Evolutionary conservation across 2,888 invertebrate genomes (phyloP).

Genomic region (Mesorhabditis belari): DNA sequence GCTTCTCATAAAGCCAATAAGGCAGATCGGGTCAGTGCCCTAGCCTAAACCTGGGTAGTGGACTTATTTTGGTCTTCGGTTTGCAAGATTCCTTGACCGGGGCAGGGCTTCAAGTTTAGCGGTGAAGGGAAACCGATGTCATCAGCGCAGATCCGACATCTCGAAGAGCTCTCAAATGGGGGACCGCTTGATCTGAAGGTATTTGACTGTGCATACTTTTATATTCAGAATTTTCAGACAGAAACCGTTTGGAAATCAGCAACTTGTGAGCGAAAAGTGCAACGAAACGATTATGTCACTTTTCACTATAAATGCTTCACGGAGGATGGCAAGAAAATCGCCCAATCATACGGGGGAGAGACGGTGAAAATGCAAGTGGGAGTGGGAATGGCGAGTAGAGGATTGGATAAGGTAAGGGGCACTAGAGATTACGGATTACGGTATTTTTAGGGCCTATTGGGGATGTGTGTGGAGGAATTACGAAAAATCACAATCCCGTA

Average conservation of each 20-base stretch:
- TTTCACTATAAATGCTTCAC: conserved; percentile 51
- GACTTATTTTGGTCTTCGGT: no score
- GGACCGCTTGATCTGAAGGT: conserved; percentile 52
- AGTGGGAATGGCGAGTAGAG: conserved; percentile 51
- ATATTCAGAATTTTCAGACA: conserved; percentile 9
- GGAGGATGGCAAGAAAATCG: conserved; percentile 28
- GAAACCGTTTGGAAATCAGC: conserved; percentile 22
- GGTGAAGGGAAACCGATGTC: conserved; percentile 53
- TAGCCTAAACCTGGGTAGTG: no score
- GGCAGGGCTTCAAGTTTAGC: no score
- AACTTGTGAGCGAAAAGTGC: conserved; percentile 40
- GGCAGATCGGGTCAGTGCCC: no score
- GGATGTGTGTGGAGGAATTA: conserved; percentile 49
- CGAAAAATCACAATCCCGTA: conserved; percentile 49
- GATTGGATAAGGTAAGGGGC: conserved; percentile 47
- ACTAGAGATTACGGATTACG: not conserved
- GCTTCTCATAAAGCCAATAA: no score
- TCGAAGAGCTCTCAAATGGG: conserved; percentile 48
- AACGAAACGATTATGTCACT: conserved; percentile 49
- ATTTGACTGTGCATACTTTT: not conserved
- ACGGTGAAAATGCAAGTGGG: conserved; percentile 51
- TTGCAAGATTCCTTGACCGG: no score
- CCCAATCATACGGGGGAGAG: conserved; percentile 40
- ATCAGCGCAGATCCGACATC: conserved; percentile 50
- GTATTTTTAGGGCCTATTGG: conserved; percentile 30